A percentile compares a stretch with the other conserved stretches of the same genome.
phyloP scores from a whole-genome alignment of 2,797 vertebrate species.

The Benthosema pterotum region DNA sequence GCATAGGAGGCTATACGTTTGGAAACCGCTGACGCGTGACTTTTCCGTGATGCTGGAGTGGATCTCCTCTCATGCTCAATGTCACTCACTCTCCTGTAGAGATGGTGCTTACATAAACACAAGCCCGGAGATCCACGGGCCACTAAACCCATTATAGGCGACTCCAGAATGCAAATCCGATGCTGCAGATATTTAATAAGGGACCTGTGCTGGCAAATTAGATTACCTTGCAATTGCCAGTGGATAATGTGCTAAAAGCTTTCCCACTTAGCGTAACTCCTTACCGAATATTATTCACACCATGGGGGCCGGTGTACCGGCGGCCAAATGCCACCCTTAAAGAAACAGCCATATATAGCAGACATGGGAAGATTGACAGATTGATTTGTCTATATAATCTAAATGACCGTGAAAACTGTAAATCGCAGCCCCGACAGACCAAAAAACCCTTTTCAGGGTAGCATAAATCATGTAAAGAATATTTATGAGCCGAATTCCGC shows the following conservation, averaged over 20 bases:
- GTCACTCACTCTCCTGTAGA: constrained; percentile 77
- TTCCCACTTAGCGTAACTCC: constrained; percentile 87
- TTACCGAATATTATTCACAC: constrained; percentile 92
- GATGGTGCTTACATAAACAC: constrained; percentile 59
- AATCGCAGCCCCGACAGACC: no score
- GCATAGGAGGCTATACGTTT: no score
- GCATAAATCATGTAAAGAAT: constrained; percentile 7
- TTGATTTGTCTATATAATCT: no score
- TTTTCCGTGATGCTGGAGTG: constrained; percentile 26
- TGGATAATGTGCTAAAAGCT: constrained; percentile 98
- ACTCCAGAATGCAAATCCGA: constrained; percentile 87
- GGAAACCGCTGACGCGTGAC: constrained; percentile 50
- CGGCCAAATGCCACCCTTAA: constrained; percentile 53
- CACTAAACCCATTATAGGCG: constrained; percentile 87
- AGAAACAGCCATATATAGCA: constrained; percentile 50
- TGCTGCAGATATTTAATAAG: constrained; percentile 88
- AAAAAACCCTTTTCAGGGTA: no score
- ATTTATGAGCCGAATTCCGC: constrained; percentile 19
- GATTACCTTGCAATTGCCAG: constrained; percentile 90
- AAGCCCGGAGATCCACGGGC: constrained; percentile 67
- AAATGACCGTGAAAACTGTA: no score
- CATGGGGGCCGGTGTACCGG: constrained; percentile 74
- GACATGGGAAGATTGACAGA: no score
- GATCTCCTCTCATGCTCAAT: constrained; percentile 81
- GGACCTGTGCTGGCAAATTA: constrained; percentile 84